Base-by-base conservation (phyloP, 2,888 invertebrate genomes). In the Drosophila testacea region DNA sequence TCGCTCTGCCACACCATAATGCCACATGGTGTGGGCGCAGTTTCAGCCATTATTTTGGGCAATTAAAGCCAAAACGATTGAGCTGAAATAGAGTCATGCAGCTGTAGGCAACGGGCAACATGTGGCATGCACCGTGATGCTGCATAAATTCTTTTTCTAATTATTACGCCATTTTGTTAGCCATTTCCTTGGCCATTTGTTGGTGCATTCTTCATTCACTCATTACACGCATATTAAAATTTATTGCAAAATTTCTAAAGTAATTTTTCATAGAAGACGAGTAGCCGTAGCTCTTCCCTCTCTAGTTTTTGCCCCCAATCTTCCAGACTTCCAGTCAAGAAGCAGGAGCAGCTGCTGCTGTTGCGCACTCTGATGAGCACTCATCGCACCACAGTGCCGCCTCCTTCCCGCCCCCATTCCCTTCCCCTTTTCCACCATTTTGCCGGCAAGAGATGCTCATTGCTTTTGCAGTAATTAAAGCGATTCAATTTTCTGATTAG, bases 401-500 rank as follows among this genome's bases (percentile, higher is more conserved):
- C 68, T 64, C 51, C 59, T 54, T 27, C 44, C 44, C 27, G 36
- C 48, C 48, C 30, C 11, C 47, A 11, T 36, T 34, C 59, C 52
- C 66, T 60, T 59, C 27, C 38, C 32, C 59, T 30, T 52, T 56
- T 59, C 46, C 57, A 62, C 56, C 67, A 61, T 57, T 47, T 46
- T 52, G 41, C 39, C 44, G 11, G 50, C 54, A 66, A 79, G 56
- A 73, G 79, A 62, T 83, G 78, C 76, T 79, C 83, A 88, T 90
- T 90, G 90, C 91, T 87, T 91, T 91, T 80, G 86, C 89, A 90
- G 91, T 91, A 91, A 91, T 91, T 91, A 91, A 91, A 91, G 90
- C 91, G 92, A 92, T 91, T 91, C 90, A 91, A 91, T 91, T 91
- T 90, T 91, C 90, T 90, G 91, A 92, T 92, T 91, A 91, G 91